Base-by-base conservation (phyloP, 2,797 vertebrate genomes). In the Thamnophis elegans region DNA sequence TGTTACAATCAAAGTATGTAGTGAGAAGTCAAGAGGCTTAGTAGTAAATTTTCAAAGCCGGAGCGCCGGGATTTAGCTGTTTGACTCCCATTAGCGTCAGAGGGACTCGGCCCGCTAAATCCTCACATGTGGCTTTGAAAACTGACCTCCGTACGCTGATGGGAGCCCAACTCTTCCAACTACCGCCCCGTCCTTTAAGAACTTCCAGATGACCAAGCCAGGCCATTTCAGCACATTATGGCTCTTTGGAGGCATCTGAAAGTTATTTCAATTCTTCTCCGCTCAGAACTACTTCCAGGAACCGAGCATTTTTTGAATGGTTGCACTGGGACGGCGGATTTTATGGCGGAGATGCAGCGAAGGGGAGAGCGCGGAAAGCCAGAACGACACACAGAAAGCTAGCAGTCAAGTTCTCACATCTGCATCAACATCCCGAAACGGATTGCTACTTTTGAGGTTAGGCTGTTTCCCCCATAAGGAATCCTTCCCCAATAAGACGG, bases 1-100 rank as follows among this genome's bases (percentile, higher is more conserved):
- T 96, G 96, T 97, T 97, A 97, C 97, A 97, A 97, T 97, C 97
- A 97, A 97, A 97, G 97, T 96, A 95, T 97, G 96, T 95, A 97
- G 96, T 97, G 96, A 97, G 96, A 97, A 97, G 97, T 95, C 95
- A 95, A 95, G 95, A 96, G 94, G 93, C 96, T 96, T 96, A 97
- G 95, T 95, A 96, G 96, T 96, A 96, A 97, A 97, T 95, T 96
- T 96, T 97, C 95, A 96, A 97, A 97, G 97, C 95, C 60, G 91
- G 91, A 93, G 96, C 95, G 92, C 94, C 94, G 95, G 96, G 97
- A 97, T 96, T 97, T 96, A 95, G 94, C 97, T 95, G 95, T 96
- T 96, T 97, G 97, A 96, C 95, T 96, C 97, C 92, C 93, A 96
- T 96, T 96, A 97, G 92, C 88, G 94, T 93, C 96, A 95, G 96